Percentiles rank a stretch among this genome's conserved stretches.
phyloP scores from a whole-genome alignment of 1,140 invertebrate genomes.

The Monomorium pharaonis region DNA sequence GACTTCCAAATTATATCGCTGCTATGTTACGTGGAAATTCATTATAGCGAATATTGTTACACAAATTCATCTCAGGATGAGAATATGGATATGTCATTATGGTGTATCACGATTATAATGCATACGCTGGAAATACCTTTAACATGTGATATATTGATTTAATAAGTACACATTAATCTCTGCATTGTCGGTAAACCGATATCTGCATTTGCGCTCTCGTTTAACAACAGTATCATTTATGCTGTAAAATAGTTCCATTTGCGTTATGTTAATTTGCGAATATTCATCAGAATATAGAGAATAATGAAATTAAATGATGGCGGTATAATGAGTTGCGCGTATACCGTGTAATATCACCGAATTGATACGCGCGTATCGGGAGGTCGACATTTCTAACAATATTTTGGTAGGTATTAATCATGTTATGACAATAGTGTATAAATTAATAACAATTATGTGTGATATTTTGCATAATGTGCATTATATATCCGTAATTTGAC shows the following conservation, averaged over 20 bases:
- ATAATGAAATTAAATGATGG: constrained; percentile 20
- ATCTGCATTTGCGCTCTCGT: neutral
- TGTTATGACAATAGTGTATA: neutral
- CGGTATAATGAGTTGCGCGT: neutral
- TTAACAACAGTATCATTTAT: constrained; percentile 48
- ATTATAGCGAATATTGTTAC: constrained; percentile 17
- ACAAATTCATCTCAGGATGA: constrained; percentile 23
- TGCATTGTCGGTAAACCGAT: constrained; percentile 35
- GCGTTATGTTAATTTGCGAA: neutral
- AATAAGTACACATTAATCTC: constrained; percentile 46
- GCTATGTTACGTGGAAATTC: neutral
- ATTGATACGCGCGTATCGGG: neutral
- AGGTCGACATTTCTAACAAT: neutral
- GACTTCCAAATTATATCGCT: neutral
- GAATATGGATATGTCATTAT: constrained; percentile 31
- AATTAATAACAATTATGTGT: neutral
- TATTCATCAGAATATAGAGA: neutral
- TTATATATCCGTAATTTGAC: neutral
- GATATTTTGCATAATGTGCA: neutral
- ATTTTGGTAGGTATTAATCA: neutral
- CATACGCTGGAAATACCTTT: constrained; percentile 46
- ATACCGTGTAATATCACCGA: neutral
- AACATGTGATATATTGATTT: constrained; percentile 59
- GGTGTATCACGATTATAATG: constrained; percentile 26
- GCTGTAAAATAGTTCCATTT: constrained; percentile 16